phyloP scores from a whole-genome alignment of 2,113 vertebrate genomes.

The Equus przewalskii region DNA sequence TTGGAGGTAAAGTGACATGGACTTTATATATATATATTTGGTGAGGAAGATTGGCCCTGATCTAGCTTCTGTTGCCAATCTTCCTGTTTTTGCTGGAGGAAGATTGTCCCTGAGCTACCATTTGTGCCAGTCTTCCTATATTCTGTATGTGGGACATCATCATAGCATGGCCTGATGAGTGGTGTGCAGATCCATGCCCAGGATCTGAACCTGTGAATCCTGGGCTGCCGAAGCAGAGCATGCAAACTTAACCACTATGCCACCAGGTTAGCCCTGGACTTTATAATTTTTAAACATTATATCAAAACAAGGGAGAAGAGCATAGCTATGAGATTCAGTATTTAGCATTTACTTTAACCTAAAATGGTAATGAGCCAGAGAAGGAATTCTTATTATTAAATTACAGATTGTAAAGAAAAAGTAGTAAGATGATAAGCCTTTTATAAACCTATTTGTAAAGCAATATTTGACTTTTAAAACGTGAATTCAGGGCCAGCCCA shows the following conservation, averaged over 20 bases:
- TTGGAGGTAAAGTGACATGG: constrained; percentile 82
- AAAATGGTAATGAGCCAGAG: background rate
- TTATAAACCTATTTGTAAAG: background rate
- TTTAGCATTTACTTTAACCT: background rate
- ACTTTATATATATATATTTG: background rate
- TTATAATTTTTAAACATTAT: background rate
- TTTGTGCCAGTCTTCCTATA: too few relatives aligned
- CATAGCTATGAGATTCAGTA: background rate
- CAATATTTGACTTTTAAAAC: background rate
- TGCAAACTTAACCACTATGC: too few relatives aligned
- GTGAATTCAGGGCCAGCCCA: too few relatives aligned
- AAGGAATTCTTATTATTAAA: constrained; percentile 28
- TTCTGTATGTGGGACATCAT: too few relatives aligned
- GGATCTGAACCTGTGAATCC: too few relatives aligned
- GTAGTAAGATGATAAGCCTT: background rate
- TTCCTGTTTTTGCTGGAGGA: too few relatives aligned
- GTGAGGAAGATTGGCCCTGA: too few relatives aligned
- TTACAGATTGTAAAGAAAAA: background rate
- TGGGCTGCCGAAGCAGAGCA: too few relatives aligned
- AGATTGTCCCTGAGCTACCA: too few relatives aligned
- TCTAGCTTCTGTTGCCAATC: too few relatives aligned
- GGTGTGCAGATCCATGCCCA: too few relatives aligned
- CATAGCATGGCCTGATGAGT: too few relatives aligned
- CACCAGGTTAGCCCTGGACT: background rate
- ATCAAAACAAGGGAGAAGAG: background rate